Conservation (phyloP, 2,888 invertebrate genomes). For the Dascillus cervinus region DNA sequence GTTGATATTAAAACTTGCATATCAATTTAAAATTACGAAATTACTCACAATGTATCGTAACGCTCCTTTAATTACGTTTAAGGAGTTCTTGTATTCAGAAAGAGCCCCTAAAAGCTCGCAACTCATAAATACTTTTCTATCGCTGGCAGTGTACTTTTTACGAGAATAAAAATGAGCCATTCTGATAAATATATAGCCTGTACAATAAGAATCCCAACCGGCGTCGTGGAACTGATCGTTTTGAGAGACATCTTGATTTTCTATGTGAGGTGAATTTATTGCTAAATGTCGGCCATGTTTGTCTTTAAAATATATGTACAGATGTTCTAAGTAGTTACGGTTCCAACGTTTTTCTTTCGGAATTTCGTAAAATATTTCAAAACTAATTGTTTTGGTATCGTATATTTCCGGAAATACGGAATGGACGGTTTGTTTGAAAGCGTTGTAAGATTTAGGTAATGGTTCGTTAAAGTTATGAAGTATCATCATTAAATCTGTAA, state of each 20-base stretch:
- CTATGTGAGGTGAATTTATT: constrained; percentile 39
- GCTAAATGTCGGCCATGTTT: constrained; percentile 38
- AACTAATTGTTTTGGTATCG: constrained; percentile 67
- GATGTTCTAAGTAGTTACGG: constrained; percentile 46
- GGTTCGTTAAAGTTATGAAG: constrained; percentile 65
- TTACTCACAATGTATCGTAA: constrained; percentile 51
- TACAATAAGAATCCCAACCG: constrained; percentile 76
- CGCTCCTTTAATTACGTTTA: constrained; percentile 55
- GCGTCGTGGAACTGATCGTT: constrained; percentile 57
- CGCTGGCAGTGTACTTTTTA: constrained; percentile 43
- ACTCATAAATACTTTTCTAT: constrained; percentile 43
- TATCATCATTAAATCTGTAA: constrained; percentile 61
- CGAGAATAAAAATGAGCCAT: constrained; percentile 55
- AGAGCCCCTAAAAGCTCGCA: constrained; percentile 48
- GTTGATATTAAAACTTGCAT: constrained; percentile 18
- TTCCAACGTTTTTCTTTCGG: constrained; percentile 45
- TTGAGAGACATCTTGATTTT: constrained; percentile 20
- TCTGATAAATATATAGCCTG: constrained; percentile 64
- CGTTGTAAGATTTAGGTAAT: constrained; percentile 55
- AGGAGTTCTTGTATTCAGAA: constrained; percentile 45
- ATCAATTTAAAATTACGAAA: constrained; percentile 5
- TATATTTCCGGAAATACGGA: constrained; percentile 58
- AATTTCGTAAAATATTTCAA: constrained; percentile 41
- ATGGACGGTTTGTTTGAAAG: constrained; percentile 57
- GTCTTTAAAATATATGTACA: constrained; percentile 54